phyloP scores from a whole-genome alignment of 2,888 invertebrate species.

The Muschampia plurimacula region DNA sequence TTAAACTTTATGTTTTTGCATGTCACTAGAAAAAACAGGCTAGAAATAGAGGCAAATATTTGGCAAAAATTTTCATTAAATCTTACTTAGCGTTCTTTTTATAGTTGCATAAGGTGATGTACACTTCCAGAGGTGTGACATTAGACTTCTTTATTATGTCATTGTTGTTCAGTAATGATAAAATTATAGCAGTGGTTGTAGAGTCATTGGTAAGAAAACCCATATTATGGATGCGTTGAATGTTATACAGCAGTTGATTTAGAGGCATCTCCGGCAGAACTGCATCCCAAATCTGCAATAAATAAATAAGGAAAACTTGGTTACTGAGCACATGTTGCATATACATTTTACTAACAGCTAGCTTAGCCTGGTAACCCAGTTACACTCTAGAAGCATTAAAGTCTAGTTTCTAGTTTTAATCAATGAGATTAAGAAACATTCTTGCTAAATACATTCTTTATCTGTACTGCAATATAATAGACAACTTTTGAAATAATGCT shows the following conservation, averaged over 20 bases:
- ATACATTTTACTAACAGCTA: not conserved
- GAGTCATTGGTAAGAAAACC: slow-evolving; percentile 84
- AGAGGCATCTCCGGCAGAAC: slow-evolving; percentile 84
- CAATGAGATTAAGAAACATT: slow-evolving; percentile 1
- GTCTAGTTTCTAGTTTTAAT: not conserved
- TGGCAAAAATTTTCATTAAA: not conserved
- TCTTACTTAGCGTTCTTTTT: slow-evolving; percentile 87
- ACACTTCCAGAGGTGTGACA: slow-evolving; percentile 81
- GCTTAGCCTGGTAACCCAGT: not conserved
- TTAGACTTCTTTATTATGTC: slow-evolving; percentile 74
- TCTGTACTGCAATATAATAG: too few species aligned
- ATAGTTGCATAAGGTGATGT: slow-evolving; percentile 86
- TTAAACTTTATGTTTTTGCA: too few species aligned
- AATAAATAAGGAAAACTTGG: not conserved
- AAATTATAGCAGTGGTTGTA: slow-evolving; percentile 78
- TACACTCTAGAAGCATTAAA: not conserved
- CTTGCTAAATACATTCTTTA: not conserved
- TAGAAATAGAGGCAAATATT: not conserved
- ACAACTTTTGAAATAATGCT: too few species aligned
- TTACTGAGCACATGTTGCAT: not conserved
- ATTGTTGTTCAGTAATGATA: slow-evolving; percentile 80
- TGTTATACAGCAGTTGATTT: slow-evolving; percentile 76
- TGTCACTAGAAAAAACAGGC: too few species aligned
- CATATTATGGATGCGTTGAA: slow-evolving; percentile 87
- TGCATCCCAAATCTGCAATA: slow-evolving; percentile 87